Base-by-base conservation (phyloP, 2,113 vertebrate species). In the Tinamus guttatus region DNA sequence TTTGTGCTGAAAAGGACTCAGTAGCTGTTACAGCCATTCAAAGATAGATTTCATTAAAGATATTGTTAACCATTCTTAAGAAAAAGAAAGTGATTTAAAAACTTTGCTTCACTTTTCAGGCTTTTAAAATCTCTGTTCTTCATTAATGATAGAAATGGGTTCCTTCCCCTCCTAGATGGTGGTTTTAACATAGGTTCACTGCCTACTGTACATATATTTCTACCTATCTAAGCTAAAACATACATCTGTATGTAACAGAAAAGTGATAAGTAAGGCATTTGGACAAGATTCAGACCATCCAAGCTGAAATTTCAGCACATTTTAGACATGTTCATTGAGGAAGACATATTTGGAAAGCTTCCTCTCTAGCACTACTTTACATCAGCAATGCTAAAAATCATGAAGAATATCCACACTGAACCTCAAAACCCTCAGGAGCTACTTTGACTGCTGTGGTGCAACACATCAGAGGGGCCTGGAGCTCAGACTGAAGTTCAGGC, bases 11-110 rank as follows among this genome's bases (percentile, higher is more conserved):
- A 95, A 96, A 92, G 58, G 32, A 93, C 60, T 92, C 60, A 3
- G 7, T 56, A 86, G n/a, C 38, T 88, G 9, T 76, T 85, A 69
- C 16, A 94, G 47, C 58, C 10, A 8, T 89, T 96, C 86, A 94
- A 89, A 94, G 68, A 52, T 40, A 92, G 79, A 83, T 94, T 51
- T 95, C 73, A 80, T 79, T 92, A 85, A 87, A 91, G 92, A 92
- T 95, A 71, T 18, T 81, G 17, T 86, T 89, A 90, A 18, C 3
- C 5, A 10, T 77, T 89, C 64, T 95, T 58, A 94, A 77, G 58
- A 93, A 51, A 54, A 92, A 17, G 27, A 51, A 63, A 73, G 32
- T 51, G 73, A 85, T 94, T 94, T 38, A 89, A 85, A 95, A 93
- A 68, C 18, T 52, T 87, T 51, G 56, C 24, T 87, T 93, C 81